A percentile compares a stretch with the other conserved stretches of the same genome.
Evolutionary conservation across 2,113 vertebrate species (phyloP).

Genomic region (Tringa solitaria): DNA sequence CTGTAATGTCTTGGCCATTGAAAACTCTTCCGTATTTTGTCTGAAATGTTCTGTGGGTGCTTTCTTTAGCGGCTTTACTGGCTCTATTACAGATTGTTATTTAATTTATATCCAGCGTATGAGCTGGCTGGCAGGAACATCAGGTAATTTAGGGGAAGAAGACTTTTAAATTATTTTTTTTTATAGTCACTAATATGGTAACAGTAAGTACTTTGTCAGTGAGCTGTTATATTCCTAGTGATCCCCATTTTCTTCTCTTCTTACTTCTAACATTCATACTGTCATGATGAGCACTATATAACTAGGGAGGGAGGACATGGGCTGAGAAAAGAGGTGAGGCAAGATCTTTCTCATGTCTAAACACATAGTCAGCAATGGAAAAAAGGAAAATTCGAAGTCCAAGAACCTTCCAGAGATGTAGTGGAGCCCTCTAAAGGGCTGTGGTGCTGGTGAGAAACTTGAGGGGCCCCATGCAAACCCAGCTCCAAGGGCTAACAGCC

Average conservation of each 20-base stretch:
- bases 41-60: constrained; percentile 38
- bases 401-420: neutral
- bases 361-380: neutral
- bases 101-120: neutral
- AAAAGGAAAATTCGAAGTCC: neutral
- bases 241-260: neutral
- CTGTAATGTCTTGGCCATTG: constrained; percentile 56
- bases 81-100: neutral
- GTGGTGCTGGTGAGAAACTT: neutral
- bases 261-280: neutral
- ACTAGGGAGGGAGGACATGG: neutral
- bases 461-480: neutral
- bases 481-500: neutral
- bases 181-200: neutral
- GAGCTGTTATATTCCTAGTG: neutral
- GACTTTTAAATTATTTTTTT: neutral
- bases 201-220: neutral
- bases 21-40: constrained; percentile 60
- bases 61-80: constrained; percentile 46
- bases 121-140: neutral
- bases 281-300: neutral
- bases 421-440: neutral
- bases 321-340: neutral
- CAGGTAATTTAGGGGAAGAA: neutral
- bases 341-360: neutral